A percentile compares a stretch with the other conserved stretches of the same genome.
phyloP scores from a whole-genome alignment of 2,888 invertebrate species.

The Ochropacha duplaris region DNA sequence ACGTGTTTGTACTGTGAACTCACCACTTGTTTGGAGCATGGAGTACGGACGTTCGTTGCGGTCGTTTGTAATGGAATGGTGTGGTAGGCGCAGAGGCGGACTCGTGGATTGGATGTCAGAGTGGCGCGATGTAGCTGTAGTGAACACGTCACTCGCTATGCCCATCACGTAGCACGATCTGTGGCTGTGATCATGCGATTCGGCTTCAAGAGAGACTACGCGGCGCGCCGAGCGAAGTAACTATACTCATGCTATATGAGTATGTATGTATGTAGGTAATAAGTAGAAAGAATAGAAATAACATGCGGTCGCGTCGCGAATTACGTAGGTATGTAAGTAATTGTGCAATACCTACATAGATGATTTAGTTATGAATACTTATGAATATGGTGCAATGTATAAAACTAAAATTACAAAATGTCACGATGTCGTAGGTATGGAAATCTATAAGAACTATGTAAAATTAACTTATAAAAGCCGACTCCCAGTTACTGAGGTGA shows the following conservation, averaged over 20 bases:
- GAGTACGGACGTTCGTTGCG: constrained; percentile 20
- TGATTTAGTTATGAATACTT: no score
- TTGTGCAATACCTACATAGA: no score
- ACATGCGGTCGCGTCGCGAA: background rate
- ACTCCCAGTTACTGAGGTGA: no score
- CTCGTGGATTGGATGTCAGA: constrained; percentile 63
- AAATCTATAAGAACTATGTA: no score
- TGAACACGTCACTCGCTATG: constrained; percentile 62
- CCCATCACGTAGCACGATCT: constrained; percentile 31
- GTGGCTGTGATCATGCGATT: constrained; percentile 35
- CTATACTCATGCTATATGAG: no score
- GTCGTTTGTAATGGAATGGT: constrained; percentile 20
- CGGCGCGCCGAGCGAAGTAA: background rate
- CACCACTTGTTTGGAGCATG: constrained; percentile 9
- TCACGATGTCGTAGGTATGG: no score
- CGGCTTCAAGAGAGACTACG: constrained; percentile 6
- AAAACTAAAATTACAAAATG: no score
- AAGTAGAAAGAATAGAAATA: background rate
- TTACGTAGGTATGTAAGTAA: background rate
- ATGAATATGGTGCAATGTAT: no score
- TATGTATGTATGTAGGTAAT: no score
- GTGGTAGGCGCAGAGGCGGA: constrained; percentile 33
- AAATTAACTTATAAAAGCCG: no score
- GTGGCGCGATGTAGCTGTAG: constrained; percentile 72
- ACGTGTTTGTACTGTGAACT: constrained; percentile 61